Evolutionary conservation across 2,888 invertebrate species (phyloP), one percentile per base, ranked within the genome.

Genomic region (Lampropteryx suffumata): DNA sequence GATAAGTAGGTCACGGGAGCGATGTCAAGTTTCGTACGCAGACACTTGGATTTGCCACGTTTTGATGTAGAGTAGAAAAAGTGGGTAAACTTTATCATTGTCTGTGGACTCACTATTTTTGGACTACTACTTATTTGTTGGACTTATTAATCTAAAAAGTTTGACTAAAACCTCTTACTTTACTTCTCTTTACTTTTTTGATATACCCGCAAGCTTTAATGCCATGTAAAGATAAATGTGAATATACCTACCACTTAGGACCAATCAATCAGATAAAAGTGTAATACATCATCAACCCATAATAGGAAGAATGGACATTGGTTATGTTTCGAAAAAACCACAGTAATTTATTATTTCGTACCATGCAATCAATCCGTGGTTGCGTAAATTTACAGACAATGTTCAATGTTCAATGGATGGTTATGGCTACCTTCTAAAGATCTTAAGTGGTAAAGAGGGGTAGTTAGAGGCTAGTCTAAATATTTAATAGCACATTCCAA

Each of bases 1-100:
- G 67, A 73, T 73, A 79, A 76, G 73, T 81, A 79, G 81, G 81
- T 81, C 79, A 80, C 73, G 69, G 65, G 66, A 67, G 65, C 61
- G 64, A 67, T 61, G 73, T 64, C 68, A 68, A 63, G 67, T 63
- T 64, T 63, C 61, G 61, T 55, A 57, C 57, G 66, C 62, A 67
- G 52, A 56, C 67, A 65, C 67, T 65, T 53, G 57, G 61, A 49
- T 49, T 44, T 46, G 10, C 32, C 41, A 35, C 53, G 39, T 40
- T 55, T 55, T 50, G 37, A 50, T 50, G 41, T 43, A 39, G 28
- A 42, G 34, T 7, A 14, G 35, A 45, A 29, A 42, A 43, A 37
- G 24, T 24, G 28, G 36, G 45, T 36, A 30, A 42, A 42, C 26
- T 27, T 32, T 40, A 30, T 41, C 26, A 26, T 40, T 26, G 26